Percentiles rank a stretch among this genome's conserved stretches.
These are phyloP conservation scores for Pandemis corylana DNA, from an alignment of 2,888 invertebrate genomes.

Conservation along the genomic window DNA sequence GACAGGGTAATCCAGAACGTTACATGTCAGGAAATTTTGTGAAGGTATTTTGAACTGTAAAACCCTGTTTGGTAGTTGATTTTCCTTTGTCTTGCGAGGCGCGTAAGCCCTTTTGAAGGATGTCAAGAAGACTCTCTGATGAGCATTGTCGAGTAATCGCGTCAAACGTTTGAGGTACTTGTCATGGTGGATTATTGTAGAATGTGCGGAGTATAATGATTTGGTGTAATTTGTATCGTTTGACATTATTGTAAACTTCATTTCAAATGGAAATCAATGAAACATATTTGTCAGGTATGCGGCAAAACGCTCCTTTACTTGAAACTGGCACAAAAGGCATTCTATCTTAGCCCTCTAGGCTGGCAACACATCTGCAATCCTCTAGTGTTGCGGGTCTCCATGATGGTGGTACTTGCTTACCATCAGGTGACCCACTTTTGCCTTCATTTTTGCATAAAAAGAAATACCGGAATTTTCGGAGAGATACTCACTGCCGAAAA, in stretches of 20 bases:
- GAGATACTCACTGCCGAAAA: too few relatives aligned
- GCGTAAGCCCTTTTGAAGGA: conserved; percentile 45
- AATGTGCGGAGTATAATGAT: conserved; percentile 31
- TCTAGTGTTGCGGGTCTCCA: too few relatives aligned
- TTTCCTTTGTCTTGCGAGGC: conserved; percentile 47
- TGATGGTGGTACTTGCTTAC: too few relatives aligned
- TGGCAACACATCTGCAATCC: too few relatives aligned
- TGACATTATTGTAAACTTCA: not conserved
- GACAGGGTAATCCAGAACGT: conserved; percentile 54
- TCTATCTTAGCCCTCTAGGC: too few relatives aligned
- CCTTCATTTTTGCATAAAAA: too few relatives aligned
- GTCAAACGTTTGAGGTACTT: conserved; percentile 66
- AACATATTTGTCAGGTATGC: too few relatives aligned
- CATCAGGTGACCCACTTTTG: too few relatives aligned
- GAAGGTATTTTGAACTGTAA: conserved; percentile 56
- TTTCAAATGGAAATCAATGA: too few relatives aligned
- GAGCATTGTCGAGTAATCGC: conserved; percentile 65
- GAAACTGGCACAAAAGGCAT: too few relatives aligned
- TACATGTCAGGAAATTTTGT: conserved; percentile 49
- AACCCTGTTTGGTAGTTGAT: conserved; percentile 50
- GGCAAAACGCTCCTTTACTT: too few relatives aligned
- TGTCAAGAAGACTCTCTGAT: conserved; percentile 57
- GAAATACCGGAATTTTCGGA: too few relatives aligned
- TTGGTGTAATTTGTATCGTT: conserved; percentile 28
- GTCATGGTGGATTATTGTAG: conserved; percentile 55